Evolutionary conservation across 2,888 invertebrate genomes (phyloP), one percentile per base, ranked within the genome.

Genomic region (Pycnomerus fuliginosus): DNA sequence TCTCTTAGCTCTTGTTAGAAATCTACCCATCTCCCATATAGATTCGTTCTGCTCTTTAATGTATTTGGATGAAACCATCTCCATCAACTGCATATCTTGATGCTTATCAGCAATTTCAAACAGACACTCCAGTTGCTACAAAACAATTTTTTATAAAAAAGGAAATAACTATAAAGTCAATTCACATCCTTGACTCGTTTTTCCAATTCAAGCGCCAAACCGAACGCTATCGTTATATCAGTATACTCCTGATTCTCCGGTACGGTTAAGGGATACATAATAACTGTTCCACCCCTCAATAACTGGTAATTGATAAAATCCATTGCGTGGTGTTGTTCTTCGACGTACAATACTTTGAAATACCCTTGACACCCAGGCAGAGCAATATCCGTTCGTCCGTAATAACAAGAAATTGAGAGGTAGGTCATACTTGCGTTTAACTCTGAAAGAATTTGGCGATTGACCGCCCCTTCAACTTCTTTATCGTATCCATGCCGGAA

Each of bases 391-490:
- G 68, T 72, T 28, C 73, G 62, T 8, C 75, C 75, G 45, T 76
- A 77, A 60, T 72, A 74, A 43, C 67, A 60, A 67, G 80, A 77
- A 80, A 84, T 80, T 5, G 80, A 76, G 49, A 82, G 65, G 64
- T 84, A 84, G 32, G 74, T 72, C 62, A 80, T 80, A 52, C 76
- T 76, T 11, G 82, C 82, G 49, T 76, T 75, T 8, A 82, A 69
- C 65, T 84, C 83, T 38, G 71, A 65, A 53, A 75, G 73, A 52
- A 80, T 76, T 64, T 83, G 80, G 28, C 73, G 66, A 61, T 81
- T 81, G 22, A 81, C 54, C 11, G 68, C 69, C 11, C 64, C 65
- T 65, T 80, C 80, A 5, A 71, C 68, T 54, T 78, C 77, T 50
- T 70, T 50, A 4, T 33, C 5, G 12, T 12, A 33, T n/a, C n/a